These are phyloP conservation scores for Antitype chi DNA, from an alignment of 2,888 invertebrate species.

Conservation along the genomic window DNA sequence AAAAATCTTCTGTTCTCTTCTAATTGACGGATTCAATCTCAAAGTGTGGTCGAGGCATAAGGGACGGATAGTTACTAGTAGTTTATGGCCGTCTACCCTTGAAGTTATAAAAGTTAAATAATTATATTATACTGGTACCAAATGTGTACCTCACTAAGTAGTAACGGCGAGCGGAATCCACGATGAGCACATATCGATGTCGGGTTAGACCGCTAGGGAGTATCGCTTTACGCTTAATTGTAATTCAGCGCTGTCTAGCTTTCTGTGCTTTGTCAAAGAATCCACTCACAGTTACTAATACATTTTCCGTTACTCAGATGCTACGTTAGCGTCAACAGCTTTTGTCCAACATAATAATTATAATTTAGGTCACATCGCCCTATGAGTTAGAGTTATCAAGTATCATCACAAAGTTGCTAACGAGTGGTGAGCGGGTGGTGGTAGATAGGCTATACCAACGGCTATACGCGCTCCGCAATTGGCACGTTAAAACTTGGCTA, in stretches of 20 bases:
- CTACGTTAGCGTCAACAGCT: constrained; percentile 29
- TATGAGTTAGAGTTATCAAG: background rate
- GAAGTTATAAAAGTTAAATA: constrained; percentile 20
- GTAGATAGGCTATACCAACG: background rate
- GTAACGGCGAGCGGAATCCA: background rate
- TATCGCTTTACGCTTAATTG: background rate
- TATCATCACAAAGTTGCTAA: background rate
- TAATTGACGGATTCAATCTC: constrained; percentile 60
- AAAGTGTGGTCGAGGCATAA: constrained; percentile 47
- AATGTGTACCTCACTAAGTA: background rate
- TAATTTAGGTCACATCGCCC: background rate
- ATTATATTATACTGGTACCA: constrained; percentile 9
- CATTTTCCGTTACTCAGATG: constrained; percentile 5
- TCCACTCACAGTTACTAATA: constrained; percentile 12
- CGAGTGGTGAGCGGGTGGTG: background rate
- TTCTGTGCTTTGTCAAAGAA: background rate
- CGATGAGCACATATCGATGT: background rate
- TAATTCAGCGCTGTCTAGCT: background rate
- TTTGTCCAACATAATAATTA: background rate
- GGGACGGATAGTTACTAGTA: constrained; percentile 59
- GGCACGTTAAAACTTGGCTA: background rate
- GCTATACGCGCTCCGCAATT: background rate
- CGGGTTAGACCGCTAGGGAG: background rate
- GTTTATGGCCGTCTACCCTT: constrained; percentile 40
- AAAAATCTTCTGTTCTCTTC: constrained; percentile 32